Evolutionary conservation across 1,140 invertebrate species (phyloP).

Genomic region (Trachymyrmex septentrionalis): DNA sequence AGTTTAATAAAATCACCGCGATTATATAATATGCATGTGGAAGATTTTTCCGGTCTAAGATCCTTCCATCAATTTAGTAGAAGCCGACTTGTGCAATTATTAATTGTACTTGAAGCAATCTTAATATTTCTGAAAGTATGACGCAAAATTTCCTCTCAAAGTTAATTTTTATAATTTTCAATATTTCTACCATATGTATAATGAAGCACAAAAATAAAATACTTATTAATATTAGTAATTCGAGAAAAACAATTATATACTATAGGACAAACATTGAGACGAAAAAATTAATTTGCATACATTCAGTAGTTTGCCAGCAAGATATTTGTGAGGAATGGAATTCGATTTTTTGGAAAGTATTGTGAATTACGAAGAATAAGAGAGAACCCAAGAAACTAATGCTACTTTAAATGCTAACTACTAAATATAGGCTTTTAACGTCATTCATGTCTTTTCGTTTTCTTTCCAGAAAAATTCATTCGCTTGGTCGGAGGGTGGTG

Average conservation of each 20-base stretch:
- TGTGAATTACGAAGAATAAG: not conserved
- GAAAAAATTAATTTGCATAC: not conserved
- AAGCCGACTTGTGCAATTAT: conserved; percentile 19
- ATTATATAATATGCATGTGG: conserved; percentile 51
- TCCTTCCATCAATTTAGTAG: conserved; percentile 9
- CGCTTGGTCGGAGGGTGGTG: conserved; percentile 85
- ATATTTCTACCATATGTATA: not conserved
- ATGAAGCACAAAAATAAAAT: not conserved
- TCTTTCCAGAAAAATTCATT: conserved; percentile 86
- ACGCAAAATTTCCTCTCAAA: not conserved
- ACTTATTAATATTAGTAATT: not conserved
- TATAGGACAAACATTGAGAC: not conserved
- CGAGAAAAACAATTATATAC: not conserved
- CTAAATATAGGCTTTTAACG: not conserved
- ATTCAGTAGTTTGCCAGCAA: not conserved
- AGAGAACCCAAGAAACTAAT: not conserved
- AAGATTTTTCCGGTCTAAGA: conserved; percentile 47
- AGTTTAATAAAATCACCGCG: conserved; percentile 65
- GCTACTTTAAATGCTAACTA: not conserved
- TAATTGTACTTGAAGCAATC: conserved; percentile 24
- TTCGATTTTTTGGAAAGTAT: not conserved
- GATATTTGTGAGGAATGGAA: not conserved
- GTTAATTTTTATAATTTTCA: not conserved
- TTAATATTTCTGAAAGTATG: not conserved
- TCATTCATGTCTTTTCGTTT: conserved; percentile 40